These are phyloP conservation scores for Tribolium freemani DNA, from an alignment of 2,888 invertebrate species.

Conservation along the genomic window DNA sequence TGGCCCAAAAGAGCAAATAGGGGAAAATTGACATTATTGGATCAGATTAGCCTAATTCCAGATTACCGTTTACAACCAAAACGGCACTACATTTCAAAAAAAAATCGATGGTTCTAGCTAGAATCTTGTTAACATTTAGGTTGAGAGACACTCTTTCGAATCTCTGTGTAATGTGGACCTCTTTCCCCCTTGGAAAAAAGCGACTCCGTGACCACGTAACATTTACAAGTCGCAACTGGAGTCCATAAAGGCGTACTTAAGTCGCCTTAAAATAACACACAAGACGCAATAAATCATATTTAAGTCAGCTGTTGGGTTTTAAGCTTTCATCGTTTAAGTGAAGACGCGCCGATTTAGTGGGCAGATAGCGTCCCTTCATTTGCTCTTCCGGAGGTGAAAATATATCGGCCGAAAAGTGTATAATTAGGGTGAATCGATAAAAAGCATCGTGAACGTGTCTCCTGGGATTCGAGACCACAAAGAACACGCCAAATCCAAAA, in stretches of 20 bases:
- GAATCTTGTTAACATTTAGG: too few species aligned
- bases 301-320: conserved; percentile 62
- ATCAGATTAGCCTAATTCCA: too few species aligned
- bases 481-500: conserved; percentile 40
- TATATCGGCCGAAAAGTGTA: conserved; percentile 37
- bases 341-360: conserved; percentile 57
- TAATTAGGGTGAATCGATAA: conserved; percentile 35
- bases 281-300: conserved; percentile 62
- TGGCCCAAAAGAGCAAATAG: not conserved
- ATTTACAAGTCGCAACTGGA: conserved; percentile 55
- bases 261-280: conserved; percentile 59
- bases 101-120: too few species aligned
- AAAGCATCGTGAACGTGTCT: not conserved
- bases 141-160: too few species aligned
- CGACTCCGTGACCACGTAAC: conserved; percentile 54
- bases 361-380: conserved; percentile 62
- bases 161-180: not conserved
- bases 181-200: not conserved
- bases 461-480: conserved; percentile 26
- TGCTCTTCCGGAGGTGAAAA: conserved; percentile 58
- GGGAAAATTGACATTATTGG: too few species aligned
- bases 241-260: conserved; percentile 57
- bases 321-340: conserved; percentile 61
- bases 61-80: too few species aligned
- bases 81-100: too few species aligned